phyloP scores from a whole-genome alignment of 2,113 vertebrate genomes.

The Brachypteracias leptosomus region DNA sequence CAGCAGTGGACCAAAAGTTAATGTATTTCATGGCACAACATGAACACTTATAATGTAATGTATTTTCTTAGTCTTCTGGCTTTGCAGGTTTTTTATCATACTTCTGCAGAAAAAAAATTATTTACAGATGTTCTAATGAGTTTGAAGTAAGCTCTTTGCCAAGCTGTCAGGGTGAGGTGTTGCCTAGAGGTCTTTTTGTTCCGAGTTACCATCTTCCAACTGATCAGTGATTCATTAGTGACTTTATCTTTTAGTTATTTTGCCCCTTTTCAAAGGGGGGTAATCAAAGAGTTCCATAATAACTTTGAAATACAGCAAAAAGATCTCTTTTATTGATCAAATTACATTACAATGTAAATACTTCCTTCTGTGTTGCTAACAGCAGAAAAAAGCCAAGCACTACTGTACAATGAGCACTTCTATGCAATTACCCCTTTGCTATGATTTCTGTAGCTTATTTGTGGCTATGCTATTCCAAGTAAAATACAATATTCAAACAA shows the following conservation, averaged over 20 bases:
- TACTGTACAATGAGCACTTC: background rate
- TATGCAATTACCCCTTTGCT: background rate
- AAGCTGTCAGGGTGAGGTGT: constrained; percentile 24
- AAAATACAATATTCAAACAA: background rate
- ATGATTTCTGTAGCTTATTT: background rate
- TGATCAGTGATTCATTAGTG: background rate
- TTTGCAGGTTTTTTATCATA: background rate
- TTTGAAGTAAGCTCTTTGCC: constrained; percentile 13
- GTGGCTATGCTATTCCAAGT: background rate
- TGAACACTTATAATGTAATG: background rate
- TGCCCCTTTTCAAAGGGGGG: background rate
- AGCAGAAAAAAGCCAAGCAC: background rate
- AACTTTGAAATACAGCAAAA: background rate
- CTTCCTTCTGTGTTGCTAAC: background rate
- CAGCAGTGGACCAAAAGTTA: background rate
- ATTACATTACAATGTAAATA: background rate
- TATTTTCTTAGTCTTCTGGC: background rate
- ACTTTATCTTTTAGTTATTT: constrained; percentile 19
- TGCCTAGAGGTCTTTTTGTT: background rate
- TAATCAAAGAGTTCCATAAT: background rate
- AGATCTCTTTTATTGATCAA: background rate
- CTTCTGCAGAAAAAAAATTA: background rate
- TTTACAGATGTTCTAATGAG: too few species aligned
- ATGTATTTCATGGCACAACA: background rate
- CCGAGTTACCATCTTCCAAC: background rate